phyloP scores from a whole-genome alignment of 2,888 invertebrate genomes.

The Mythimna loreyi region DNA sequence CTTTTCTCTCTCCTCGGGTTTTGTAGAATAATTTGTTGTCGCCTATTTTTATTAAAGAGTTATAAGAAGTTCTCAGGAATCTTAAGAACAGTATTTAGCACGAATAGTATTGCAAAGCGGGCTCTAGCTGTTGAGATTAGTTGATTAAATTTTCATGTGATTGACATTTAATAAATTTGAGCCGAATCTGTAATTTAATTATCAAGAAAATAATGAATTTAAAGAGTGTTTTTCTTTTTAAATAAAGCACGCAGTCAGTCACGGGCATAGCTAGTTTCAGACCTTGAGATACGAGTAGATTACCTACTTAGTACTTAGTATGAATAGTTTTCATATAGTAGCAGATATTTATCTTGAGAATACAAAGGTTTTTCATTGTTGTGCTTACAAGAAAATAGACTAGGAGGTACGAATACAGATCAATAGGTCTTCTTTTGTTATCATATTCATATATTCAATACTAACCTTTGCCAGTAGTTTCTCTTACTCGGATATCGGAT shows the following conservation, averaged over 20 bases:
- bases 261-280: not conserved
- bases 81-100: too few species aligned
- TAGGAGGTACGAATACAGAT: not conserved
- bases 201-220: too few species aligned
- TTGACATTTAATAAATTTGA: too few species aligned
- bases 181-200: too few species aligned
- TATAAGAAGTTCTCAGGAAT: not conserved
- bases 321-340: not conserved
- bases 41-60: not conserved
- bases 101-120: too few species aligned
- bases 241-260: not conserved
- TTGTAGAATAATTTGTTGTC: not conserved
- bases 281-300: not conserved
- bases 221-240: too few species aligned
- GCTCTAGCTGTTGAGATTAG: too few species aligned
- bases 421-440: constrained; percentile 9
- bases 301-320: not conserved
- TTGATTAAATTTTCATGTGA: too few species aligned
- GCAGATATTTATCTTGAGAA: not conserved
- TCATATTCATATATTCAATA: not conserved
- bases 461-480: not conserved
- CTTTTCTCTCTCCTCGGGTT: not conserved
- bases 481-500: too few species aligned
- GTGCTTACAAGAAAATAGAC: not conserved
- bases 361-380: constrained; percentile 1